phyloP scores from a whole-genome alignment of 2,888 invertebrate species.

The Myopa tessellatipennis region DNA sequence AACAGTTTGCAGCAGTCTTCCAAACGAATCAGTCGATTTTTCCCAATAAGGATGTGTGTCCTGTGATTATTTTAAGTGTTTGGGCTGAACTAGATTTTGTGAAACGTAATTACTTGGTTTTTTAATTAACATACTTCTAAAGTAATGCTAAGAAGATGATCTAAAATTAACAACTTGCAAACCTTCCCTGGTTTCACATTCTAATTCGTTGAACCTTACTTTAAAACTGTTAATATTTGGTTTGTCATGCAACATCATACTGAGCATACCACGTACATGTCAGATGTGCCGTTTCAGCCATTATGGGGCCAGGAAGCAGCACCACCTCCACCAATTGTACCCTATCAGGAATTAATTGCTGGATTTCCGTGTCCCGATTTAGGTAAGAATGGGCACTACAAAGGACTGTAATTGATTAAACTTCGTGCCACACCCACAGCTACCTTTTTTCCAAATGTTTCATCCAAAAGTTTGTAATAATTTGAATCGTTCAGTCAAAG shows the following conservation, averaged over 20 bases:
- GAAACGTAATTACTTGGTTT: too few species aligned
- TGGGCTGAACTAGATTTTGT: too few species aligned
- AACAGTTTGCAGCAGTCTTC: conserved; percentile 12
- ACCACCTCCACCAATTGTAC: conserved; percentile 72
- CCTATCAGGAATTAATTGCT: conserved; percentile 79
- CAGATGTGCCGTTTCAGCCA: conserved; percentile 67
- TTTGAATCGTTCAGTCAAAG: too few species aligned
- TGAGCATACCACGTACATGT: conserved; percentile 64
- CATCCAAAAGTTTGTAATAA: too few species aligned
- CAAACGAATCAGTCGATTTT: conserved; percentile 10
- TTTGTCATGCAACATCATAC: conserved; percentile 63
- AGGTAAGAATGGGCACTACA: conserved; percentile 62
- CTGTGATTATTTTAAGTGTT: not conserved
- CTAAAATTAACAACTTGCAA: conserved; percentile 11
- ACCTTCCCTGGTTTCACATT: too few species aligned
- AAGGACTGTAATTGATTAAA: too few species aligned
- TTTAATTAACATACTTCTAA: too few species aligned
- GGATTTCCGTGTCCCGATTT: conserved; percentile 77
- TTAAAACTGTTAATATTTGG: not conserved
- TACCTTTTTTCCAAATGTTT: too few species aligned
- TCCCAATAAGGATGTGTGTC: not conserved
- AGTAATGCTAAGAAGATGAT: not conserved
- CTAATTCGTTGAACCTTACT: not conserved
- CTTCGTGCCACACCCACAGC: too few species aligned
- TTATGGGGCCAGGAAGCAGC: conserved; percentile 69